Evolutionary conservation across 2,113 vertebrate genomes (phyloP), one percentile per base, ranked within the genome.

Genomic region (Prinia subflava): DNA sequence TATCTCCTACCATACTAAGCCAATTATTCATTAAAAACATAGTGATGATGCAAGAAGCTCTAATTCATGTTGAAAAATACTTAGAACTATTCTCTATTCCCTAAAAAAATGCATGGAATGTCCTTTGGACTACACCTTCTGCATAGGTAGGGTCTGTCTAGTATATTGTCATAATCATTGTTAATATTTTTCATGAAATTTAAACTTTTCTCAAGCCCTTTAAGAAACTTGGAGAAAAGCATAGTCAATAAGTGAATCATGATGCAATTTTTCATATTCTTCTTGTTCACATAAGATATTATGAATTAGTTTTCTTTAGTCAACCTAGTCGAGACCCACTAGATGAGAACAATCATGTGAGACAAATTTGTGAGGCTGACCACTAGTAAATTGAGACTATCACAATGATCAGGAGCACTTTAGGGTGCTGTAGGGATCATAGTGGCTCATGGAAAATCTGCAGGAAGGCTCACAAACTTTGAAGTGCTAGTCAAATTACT

Each of bases 401-500:
- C 35, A 24, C 0, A 0, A 83, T 52, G 75, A 74, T 33, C 75
- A 70, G 44, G 31, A 93, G 39, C 63, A 88, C 15, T 67, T 91
- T 59, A 88, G 70, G 79, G 63, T 81, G 85, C 63, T n/a, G 16
- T 39, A 60, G 47, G n/a, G 67, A 52, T 67, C 62, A 10, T 52
- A 39, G 44, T 74, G 63, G 75, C 30, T 93, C 50, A 74, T 56
- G 37, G 65, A 95, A 92, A 91, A 73, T 64, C 75, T 67, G 23
- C 78, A 83, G 75, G 77, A 95, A 91, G 71, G 79, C 55, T 90
- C 52, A 30, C 10, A 9, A 90, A 70, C 83, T 94, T 95, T 87
- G 82, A 91, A 93, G 87, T 90, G 24, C 22, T 55, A 55, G 56
- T 82, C 93, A 95, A 91, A 90, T 67, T 87, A 88, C 59, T 77